Percentiles rank a stretch among this genome's conserved stretches.
Evolutionary conservation across 2,888 invertebrate species (phyloP).

Genomic region (Syrista parreyssii): DNA sequence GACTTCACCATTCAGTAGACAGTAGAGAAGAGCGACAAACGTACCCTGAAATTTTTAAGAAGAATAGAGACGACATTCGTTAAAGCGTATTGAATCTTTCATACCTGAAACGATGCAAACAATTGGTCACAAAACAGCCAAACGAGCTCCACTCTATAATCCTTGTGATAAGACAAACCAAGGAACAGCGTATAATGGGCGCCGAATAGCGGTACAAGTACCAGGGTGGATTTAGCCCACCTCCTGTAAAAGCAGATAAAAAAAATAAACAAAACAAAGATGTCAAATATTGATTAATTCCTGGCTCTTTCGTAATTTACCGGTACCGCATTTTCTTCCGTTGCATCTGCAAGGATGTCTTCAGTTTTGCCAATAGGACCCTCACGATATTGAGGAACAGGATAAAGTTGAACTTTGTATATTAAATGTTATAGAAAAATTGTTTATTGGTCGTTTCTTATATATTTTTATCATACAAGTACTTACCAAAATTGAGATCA

Average conservation of each 20-base stretch:
- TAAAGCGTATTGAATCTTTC: background rate
- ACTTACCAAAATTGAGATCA: constrained; percentile 71
- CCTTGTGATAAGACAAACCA: constrained; percentile 67
- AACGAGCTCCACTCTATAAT: constrained; percentile 69
- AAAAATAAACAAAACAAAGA: background rate
- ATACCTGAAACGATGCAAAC: constrained; percentile 76
- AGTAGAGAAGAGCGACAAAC: constrained; percentile 74
- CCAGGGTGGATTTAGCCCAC: constrained; percentile 73
- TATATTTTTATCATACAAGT: background rate
- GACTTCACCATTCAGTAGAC: constrained; percentile 75
- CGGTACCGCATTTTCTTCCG: constrained; percentile 72
- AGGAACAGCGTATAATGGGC: constrained; percentile 74
- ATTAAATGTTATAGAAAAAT: background rate
- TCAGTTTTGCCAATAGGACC: constrained; percentile 70
- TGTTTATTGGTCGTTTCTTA: constrained; percentile 2
- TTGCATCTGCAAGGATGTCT: constrained; percentile 70
- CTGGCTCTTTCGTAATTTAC: constrained; percentile 53
- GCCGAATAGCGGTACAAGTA: constrained; percentile 76
- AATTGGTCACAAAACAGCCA: constrained; percentile 76
- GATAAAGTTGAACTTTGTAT: constrained; percentile 71
- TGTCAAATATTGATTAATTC: background rate
- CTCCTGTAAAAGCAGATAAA: constrained; percentile 63
- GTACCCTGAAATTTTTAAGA: constrained; percentile 68
- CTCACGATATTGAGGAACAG: constrained; percentile 74
- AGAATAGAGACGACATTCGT: background rate